These are phyloP conservation scores for Mesorhabditis belari DNA, from an alignment of 2,888 invertebrate species.

Conservation along the genomic window DNA sequence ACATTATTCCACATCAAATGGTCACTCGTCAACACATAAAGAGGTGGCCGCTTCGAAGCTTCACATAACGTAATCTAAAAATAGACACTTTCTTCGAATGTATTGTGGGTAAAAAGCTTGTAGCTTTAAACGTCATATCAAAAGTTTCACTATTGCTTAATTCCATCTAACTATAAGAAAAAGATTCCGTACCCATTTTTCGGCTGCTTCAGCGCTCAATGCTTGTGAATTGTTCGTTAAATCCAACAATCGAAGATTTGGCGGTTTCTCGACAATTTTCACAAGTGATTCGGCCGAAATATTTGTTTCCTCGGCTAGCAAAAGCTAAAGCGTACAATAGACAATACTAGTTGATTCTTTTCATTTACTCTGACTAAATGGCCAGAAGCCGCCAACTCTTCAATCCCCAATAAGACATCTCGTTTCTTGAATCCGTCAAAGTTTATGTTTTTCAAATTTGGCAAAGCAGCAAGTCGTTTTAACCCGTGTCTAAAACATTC, in stretches of 20 bases:
- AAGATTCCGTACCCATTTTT: constrained; percentile 7
- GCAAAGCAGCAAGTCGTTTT: constrained; percentile 6
- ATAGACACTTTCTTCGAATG: too few species aligned
- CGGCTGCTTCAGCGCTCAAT: constrained; percentile 11
- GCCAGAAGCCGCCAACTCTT: constrained; percentile 12
- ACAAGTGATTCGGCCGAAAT: constrained; percentile 14
- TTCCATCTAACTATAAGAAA: too few species aligned
- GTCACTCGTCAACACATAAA: background rate
- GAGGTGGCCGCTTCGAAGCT: background rate
- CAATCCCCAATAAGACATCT: constrained; percentile 30
- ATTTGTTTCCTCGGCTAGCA: constrained; percentile 23
- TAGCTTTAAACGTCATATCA: too few species aligned
- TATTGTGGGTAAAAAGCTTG: too few species aligned
- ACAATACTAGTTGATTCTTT: too few species aligned
- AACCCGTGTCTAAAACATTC: constrained; percentile 9
- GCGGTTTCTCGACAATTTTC: constrained; percentile 8
- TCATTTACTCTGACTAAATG: constrained; percentile 13
- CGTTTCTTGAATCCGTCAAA: constrained; percentile 30
- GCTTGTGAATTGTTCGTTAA: constrained; percentile 20
- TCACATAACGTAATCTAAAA: constrained; percentile 3
- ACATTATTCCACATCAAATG: background rate
- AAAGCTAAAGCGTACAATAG: constrained; percentile 15
- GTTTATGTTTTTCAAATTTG: constrained; percentile 20
- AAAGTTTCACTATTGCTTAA: too few species aligned
- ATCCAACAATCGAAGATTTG: constrained; percentile 15